phyloP scores from a whole-genome alignment of 92 coral and sea anemone genomes.

The Pocillopora grandis region DNA sequence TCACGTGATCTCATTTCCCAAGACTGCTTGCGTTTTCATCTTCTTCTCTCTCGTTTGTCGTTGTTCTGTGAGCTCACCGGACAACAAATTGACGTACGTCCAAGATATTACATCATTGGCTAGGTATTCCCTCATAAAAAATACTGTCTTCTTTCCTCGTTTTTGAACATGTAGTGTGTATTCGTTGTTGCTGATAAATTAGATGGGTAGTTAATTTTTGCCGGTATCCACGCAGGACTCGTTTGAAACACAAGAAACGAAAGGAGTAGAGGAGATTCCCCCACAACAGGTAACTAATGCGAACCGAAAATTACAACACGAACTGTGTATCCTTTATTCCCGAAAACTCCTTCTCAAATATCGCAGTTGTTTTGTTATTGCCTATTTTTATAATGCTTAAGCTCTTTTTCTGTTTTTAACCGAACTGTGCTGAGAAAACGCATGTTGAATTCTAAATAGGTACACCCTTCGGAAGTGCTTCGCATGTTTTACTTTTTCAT shows the following conservation, averaged over 20 bases:
- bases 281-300: conserved; percentile 30
- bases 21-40: conserved; percentile 15
- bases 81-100: background rate
- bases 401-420: background rate
- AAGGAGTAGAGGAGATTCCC: conserved; percentile 64
- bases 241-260: background rate
- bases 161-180: background rate
- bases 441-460: background rate
- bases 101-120: conserved; percentile 27
- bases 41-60: background rate
- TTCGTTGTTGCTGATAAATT: background rate
- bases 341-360: background rate
- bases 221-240: background rate
- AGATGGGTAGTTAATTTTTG: background rate
- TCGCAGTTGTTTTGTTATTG: background rate
- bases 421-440: background rate
- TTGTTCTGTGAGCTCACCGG: background rate
- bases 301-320: conserved; percentile 6
- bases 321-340: background rate
- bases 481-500: conserved; percentile 4
- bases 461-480: conserved; percentile 28
- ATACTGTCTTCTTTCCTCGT: background rate
- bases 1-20: conserved; percentile 42
- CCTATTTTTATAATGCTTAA: background rate
- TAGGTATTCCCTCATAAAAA: conserved; percentile 14